Evolutionary conservation across 1,140 invertebrate genomes (phyloP), one percentile per base, ranked within the genome.

Genomic region (Rhagoletis zephyria): DNA sequence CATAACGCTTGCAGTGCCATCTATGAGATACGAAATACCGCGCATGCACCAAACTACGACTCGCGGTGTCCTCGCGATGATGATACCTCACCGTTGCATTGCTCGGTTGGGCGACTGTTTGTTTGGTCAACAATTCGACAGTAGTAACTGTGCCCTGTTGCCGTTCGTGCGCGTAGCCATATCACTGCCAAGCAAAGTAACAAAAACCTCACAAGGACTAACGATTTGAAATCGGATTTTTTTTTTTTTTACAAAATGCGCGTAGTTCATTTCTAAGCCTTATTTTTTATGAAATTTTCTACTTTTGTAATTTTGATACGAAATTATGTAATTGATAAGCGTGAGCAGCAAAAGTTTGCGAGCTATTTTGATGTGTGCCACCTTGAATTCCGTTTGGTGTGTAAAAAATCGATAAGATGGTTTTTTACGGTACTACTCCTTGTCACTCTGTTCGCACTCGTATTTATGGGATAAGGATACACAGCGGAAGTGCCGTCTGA

Each of bases 381-480:
- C 48, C 74, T 81, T 81, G 74, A 81, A 81, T 81, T 81, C 40
- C 10, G 42, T n/a, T 3, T 45, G 42, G 74, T 77, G 42, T 77
- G 45, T 81, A 81, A 30, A 81, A 81, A 81, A 81, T 81, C 74
- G 74, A 81, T 81, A 56, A n/a, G 45, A 77, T 51, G 74, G 3
- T 30, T 81, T 81, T 56, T 81, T 81, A 56, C 74, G 74, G 10
- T 56, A 19, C 74, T 81, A 81, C 74, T 14, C 48, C 48, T 56
- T 59, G 74, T 9, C 48, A n/a, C 9, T 3, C 9, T 9, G 10
- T 19, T 56, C 74, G 74, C 19, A n/a, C 48, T 5, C 74, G 74
- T 81, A 56, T 81, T 81, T 51, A 81, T 81, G 48, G 74, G 74
- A 81, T 81, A 81, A 81, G 74, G 74, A 81, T 81, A 81, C 74